These are phyloP conservation scores for Sebastiscus albofasciatus DNA, from an alignment of 2,797 vertebrate genomes.

Conservation along the genomic window DNA sequence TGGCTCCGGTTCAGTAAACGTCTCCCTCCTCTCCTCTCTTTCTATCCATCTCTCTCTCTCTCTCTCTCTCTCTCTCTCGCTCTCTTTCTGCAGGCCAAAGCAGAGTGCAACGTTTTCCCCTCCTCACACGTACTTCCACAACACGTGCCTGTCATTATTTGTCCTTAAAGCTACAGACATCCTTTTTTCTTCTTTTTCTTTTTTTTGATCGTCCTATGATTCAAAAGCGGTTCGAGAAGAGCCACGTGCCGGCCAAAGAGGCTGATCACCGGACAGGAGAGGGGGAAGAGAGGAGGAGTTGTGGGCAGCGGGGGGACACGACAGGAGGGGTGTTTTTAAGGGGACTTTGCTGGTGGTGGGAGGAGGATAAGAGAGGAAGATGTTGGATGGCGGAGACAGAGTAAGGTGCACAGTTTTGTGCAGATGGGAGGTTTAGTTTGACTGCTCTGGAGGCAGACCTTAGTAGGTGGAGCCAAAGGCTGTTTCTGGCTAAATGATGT, in stretches of 20 bases:
- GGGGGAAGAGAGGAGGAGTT: conserved; percentile 18
- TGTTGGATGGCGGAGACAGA: conserved; percentile 44
- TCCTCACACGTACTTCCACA: conserved; percentile 49
- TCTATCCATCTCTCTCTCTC: conserved; percentile 28
- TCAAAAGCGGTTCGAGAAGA: conserved; percentile 69
- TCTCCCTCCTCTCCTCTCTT: conserved; percentile 44
- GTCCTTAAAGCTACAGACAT: conserved; percentile 84
- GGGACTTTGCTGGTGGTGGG: conserved; percentile 37
- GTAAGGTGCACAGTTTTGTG: conserved; percentile 49
- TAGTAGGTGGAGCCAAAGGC: neutral
- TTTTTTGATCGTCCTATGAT: conserved; percentile 66
- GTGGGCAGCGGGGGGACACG: conserved; percentile 13
- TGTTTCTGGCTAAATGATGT: neutral
- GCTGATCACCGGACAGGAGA: conserved; percentile 44
- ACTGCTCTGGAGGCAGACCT: conserved; percentile 33
- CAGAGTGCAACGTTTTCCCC: conserved; percentile 40
- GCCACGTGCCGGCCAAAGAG: conserved; percentile 52
- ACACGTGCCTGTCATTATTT: conserved; percentile 69
- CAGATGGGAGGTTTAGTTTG: conserved; percentile 60
- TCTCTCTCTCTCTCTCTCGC: conserved; percentile 22
- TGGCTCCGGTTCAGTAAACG: conserved; percentile 61
- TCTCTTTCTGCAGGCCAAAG: conserved; percentile 40
- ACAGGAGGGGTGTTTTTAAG: neutral
- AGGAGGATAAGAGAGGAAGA: conserved; percentile 21
- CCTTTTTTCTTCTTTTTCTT: conserved; percentile 12